Base-by-base conservation (phyloP, 2,113 vertebrate genomes). In the Empidonax alnorum region DNA sequence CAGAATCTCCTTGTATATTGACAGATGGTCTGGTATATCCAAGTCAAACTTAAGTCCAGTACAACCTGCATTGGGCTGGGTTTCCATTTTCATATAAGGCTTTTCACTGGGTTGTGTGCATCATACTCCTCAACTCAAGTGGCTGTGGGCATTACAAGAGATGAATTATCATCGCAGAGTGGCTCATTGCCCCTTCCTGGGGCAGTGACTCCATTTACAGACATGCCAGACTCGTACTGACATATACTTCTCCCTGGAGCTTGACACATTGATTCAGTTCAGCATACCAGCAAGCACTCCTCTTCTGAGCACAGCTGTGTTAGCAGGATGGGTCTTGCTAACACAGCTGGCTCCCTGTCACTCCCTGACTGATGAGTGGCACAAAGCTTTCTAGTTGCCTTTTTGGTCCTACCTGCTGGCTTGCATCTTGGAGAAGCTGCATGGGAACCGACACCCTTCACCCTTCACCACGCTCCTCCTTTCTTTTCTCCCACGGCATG, bases 121-220 rank as follows among this genome's bases (percentile, higher is more conserved):
- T 7, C 20, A 14, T 24, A 68, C 5, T 58, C 24, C 28, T 58
- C 68, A 80, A 19, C 12, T 27, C 35, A 46, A 30, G 18, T 10
- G 47, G 13, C 50, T 21, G 13, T 25, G 69, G 41, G 37, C 46
- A 37, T n/a, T 35, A 66, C 0, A 0, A 79, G 44, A 83, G 10
- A 31, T 35, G 7, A 68, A 37, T 68, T 85, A 72, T 17, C 24
- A 44, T 22, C 27, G 19, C 24, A 20, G 49, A 44, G 44, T 9
- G 30, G 5, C 37, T 61, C 53, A 31, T 14, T 19, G 2, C 6
- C 12, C 4, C 6, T 73, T 50, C 9, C 58, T 2, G 1, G 24
- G 8, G 31, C 21, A 7, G 4, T 56, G 61, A 61, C 5, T 31
- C 52, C 31, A 37, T 14, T 71, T 73, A 44, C 63, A 62, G 30